Evolutionary conservation across 2,888 invertebrate genomes (phyloP).

Genomic region (Agrochola litura): DNA sequence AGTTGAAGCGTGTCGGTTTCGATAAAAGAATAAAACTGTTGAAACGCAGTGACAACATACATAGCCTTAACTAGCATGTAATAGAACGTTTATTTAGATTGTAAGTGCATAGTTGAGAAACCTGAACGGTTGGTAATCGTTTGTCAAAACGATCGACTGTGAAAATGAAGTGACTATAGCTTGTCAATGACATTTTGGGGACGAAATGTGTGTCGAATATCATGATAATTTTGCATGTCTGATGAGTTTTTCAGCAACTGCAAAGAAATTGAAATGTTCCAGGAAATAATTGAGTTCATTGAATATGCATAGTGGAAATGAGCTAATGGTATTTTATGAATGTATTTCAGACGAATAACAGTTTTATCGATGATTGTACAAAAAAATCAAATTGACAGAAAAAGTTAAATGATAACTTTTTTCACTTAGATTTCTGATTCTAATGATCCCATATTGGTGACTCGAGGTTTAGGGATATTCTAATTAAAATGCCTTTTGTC

Average conservation of each 20-base stretch:
- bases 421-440: neutral
- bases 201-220: conserved; percentile 18
- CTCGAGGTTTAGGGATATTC: neutral
- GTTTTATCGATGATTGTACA: neutral
- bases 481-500: neutral
- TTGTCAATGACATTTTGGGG: conserved; percentile 10
- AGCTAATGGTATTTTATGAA: neutral
- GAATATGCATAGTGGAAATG: neutral
- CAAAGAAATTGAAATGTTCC: neutral
- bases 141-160: conserved; percentile 34
- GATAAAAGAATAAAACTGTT: conserved; percentile 46
- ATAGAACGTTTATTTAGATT: conserved; percentile 52
- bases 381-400: neutral
- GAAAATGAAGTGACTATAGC: conserved; percentile 32
- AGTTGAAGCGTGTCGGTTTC: conserved; percentile 65
- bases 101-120: conserved; percentile 46
- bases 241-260: neutral
- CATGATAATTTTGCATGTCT: neutral
- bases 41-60: conserved; percentile 60
- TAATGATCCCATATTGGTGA: neutral
- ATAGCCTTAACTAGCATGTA: conserved; percentile 52
- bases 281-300: neutral
- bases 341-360: neutral
- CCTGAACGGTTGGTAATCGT: conserved; percentile 40
- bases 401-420: neutral